Conservation (phyloP, 1,140 invertebrate genomes). For the Eulimnadia texana region DNA sequence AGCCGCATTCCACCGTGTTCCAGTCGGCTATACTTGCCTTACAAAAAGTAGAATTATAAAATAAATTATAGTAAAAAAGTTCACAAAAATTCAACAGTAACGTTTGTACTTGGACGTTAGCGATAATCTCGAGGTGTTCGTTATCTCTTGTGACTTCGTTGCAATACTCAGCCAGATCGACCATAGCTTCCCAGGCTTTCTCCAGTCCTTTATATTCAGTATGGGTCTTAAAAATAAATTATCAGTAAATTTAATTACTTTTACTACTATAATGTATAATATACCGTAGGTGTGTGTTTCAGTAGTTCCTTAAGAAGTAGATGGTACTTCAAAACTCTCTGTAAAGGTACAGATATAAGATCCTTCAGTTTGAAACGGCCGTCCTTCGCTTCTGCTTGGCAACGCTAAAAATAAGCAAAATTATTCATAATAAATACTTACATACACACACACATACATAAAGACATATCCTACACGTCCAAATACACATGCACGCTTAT, state of each 20-base stretch:
- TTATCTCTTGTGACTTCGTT: slow-evolving; percentile 97
- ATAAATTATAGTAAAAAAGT: slow-evolving; percentile 1
- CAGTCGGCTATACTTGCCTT: slow-evolving; percentile 64
- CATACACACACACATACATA: slow-evolving; percentile 9
- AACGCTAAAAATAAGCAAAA: slow-evolving; percentile 48
- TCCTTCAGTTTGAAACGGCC: slow-evolving; percentile 88
- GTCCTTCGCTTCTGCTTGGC: slow-evolving; percentile 83
- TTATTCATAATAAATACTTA: slow-evolving; percentile 3
- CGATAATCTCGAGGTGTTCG: slow-evolving; percentile 78
- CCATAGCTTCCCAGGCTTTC: slow-evolving; percentile 88
- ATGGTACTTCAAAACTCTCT: slow-evolving; percentile 93
- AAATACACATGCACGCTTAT: slow-evolving; percentile 10
- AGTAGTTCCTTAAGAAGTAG: slow-evolving; percentile 81
- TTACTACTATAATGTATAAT: not conserved
- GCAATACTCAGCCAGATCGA: slow-evolving; percentile 90
- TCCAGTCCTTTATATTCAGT: slow-evolving; percentile 70
- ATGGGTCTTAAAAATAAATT: slow-evolving; percentile 24
- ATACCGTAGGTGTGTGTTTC: slow-evolving; percentile 69
- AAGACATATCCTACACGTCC: too few species aligned
- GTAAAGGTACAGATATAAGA: slow-evolving; percentile 93
- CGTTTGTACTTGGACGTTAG: slow-evolving; percentile 57
- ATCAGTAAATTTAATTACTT: not conserved
- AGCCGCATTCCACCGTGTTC: slow-evolving; percentile 58
- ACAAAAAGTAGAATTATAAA: slow-evolving; percentile 22
- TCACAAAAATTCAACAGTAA: not conserved